Evolutionary conservation across 2,113 vertebrate genomes (phyloP).

Genomic region (Tichodroma muraria): DNA sequence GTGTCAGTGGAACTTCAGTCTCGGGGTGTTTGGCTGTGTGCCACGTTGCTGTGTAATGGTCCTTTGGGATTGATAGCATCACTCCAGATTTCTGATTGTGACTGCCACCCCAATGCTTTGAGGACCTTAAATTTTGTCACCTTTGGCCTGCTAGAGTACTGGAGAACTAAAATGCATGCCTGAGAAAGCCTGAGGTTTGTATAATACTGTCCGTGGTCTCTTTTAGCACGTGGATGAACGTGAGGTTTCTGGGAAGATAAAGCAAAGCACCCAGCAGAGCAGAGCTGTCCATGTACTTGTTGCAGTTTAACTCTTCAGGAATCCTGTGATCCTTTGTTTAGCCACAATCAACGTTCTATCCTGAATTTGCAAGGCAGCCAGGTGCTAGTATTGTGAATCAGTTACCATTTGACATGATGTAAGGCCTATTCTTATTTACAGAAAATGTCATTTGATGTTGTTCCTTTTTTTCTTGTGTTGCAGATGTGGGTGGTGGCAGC

Average conservation of each 20-base stretch:
- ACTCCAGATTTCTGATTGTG: background rate
- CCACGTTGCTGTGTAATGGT: background rate
- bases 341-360: background rate
- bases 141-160: background rate
- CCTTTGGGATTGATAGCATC: background rate
- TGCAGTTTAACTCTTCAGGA: background rate
- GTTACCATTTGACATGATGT: background rate
- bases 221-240: background rate
- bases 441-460: conserved; percentile 3
- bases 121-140: background rate
- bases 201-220: rapidly evolving
- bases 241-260: background rate
- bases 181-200: background rate
- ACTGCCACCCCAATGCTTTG: background rate
- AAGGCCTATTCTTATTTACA: conserved; percentile 1
- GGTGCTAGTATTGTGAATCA: background rate
- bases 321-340: background rate
- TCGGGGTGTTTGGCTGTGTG: background rate
- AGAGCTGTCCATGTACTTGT: background rate
- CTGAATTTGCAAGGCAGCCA: background rate
- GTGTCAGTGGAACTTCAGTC: background rate
- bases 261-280: background rate
- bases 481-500: conserved; percentile 2
- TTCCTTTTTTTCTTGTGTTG: background rate
- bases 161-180: background rate